Conservation (phyloP, 2,797 vertebrate species). For the Rhynchotus rufescens region DNA sequence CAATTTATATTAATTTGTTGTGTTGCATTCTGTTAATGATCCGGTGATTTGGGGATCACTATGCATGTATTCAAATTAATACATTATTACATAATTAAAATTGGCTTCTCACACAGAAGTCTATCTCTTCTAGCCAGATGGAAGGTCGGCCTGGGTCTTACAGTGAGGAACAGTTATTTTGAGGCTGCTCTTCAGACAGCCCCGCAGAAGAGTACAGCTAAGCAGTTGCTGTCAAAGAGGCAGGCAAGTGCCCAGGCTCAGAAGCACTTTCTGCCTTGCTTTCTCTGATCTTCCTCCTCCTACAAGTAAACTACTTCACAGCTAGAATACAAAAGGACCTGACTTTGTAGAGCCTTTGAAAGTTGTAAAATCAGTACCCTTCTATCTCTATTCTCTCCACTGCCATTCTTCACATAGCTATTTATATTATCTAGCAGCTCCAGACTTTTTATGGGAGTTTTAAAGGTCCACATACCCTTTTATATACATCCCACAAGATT, state of each 20-base stretch:
- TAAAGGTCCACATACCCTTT: neutral
- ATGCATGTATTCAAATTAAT: neutral
- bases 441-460: neutral
- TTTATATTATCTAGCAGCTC: neutral
- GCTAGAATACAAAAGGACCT: neutral
- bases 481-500: neutral
- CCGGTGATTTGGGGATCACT: neutral
- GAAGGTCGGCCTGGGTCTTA: neutral
- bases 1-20: neutral
- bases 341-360: neutral
- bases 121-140: neutral
- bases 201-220: neutral
- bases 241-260: neutral
- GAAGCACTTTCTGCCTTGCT: neutral
- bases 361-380: neutral
- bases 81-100: constrained; percentile 16
- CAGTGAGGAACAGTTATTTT: neutral
- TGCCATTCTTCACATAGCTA: neutral
- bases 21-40: neutral
- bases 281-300: neutral
- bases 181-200: neutral
- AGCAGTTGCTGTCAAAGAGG: neutral
- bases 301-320: neutral
- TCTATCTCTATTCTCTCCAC: neutral
- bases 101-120: neutral